Percentiles rank a stretch among this genome's conserved stretches.
Conservation (phyloP, 2,797 vertebrate species). For the Nannoperca australis region DNA sequence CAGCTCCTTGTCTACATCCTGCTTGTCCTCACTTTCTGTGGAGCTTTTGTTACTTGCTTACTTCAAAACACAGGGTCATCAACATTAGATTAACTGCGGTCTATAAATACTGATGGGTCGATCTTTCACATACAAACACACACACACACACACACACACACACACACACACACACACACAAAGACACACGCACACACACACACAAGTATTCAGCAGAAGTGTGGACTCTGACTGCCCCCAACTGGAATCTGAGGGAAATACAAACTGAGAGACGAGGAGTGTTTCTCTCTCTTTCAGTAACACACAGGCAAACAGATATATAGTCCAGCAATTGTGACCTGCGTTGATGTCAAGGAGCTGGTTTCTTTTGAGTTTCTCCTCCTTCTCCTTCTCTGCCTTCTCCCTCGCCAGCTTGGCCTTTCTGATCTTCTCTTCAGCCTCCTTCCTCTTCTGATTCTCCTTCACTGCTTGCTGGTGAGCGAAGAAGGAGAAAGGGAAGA, state of each 20-base stretch:
- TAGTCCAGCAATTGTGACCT: slow-evolving; percentile 79
- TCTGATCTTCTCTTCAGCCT: slow-evolving; percentile 90
- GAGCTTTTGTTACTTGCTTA: slow-evolving; percentile 49
- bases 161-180: slow-evolving; percentile 27
- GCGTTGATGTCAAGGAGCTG: slow-evolving; percentile 86
- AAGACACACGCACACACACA: slow-evolving; percentile 30
- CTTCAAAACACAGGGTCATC: slow-evolving; percentile 66
- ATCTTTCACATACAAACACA: slow-evolving; percentile 37
- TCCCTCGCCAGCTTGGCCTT: slow-evolving; percentile 88
- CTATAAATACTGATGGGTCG: slow-evolving; percentile 59
- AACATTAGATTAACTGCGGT: slow-evolving; percentile 76
- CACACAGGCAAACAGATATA: slow-evolving; percentile 32
- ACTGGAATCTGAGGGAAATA: slow-evolving; percentile 73
- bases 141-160: slow-evolving; percentile 40
- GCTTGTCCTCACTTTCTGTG: slow-evolving; percentile 44
- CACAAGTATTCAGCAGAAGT: slow-evolving; percentile 37
- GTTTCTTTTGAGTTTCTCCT: slow-evolving; percentile 89
- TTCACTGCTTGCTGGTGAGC: slow-evolving; percentile 87
- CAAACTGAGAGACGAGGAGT: slow-evolving; percentile 39
- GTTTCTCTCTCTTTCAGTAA: slow-evolving; percentile 25
- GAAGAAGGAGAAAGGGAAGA: background rate
- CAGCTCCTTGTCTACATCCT: slow-evolving; percentile 20
- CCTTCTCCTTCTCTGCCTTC: slow-evolving; percentile 89
- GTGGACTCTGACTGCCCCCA: slow-evolving; percentile 84
- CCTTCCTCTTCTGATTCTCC: slow-evolving; percentile 89